These are phyloP conservation scores for Micropoecilia bifurca DNA, from an alignment of 2,797 vertebrate species.

Conservation along the genomic window DNA sequence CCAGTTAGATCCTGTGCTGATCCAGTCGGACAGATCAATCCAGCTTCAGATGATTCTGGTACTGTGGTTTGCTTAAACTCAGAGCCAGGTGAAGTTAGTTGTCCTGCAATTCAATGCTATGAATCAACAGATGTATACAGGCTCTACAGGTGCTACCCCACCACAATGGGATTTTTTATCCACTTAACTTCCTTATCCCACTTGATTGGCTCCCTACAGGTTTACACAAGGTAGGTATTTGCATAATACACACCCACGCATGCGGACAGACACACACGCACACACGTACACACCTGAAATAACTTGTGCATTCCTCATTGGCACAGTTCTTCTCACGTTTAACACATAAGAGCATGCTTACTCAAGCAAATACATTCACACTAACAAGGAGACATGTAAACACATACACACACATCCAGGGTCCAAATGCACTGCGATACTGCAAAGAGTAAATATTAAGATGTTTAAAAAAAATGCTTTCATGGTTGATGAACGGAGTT, in stretches of 20 bases:
- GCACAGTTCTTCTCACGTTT: constrained; percentile 13
- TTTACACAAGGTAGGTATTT: constrained; percentile 68
- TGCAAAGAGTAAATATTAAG: constrained; percentile 28
- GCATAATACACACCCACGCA: constrained; percentile 66
- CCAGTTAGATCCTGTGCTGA: constrained; percentile 43
- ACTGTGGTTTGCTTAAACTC: constrained; percentile 7
- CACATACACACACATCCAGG: not conserved
- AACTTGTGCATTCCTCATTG: constrained; percentile 37
- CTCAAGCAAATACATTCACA: constrained; percentile 22
- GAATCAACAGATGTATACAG: constrained; percentile 50
- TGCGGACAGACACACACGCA: constrained; percentile 1
- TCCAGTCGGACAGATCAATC: constrained; percentile 17
- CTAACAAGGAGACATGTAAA: constrained; percentile 4
- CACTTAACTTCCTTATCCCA: constrained; percentile 74
- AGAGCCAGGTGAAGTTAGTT: constrained; percentile 18
- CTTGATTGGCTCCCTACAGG: constrained; percentile 67
- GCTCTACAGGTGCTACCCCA: constrained; percentile 63
- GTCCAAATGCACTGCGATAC: not conserved
- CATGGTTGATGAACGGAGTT: constrained; percentile 46
- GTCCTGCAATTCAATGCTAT: constrained; percentile 32
- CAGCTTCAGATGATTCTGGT: constrained; percentile 30
- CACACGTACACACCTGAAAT: constrained; percentile 45
- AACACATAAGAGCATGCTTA: constrained; percentile 13
- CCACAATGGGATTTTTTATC: constrained; percentile 76
- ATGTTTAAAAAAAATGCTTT: not conserved